These are phyloP conservation scores for Cotesia typhae DNA, from an alignment of 1,140 invertebrate genomes.

Conservation along the genomic window DNA sequence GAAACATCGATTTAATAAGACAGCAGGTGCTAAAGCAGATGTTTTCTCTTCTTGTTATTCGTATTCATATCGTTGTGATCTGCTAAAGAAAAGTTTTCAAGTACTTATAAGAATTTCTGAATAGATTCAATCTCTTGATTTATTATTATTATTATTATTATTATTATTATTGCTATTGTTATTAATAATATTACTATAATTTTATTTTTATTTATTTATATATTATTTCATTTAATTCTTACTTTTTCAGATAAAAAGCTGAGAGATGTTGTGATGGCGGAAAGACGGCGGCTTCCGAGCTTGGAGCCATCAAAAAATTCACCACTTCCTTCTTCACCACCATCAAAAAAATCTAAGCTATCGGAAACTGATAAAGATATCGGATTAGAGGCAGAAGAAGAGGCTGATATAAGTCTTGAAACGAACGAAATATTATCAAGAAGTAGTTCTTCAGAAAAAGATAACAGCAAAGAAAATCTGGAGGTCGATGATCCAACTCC, in stretches of 20 bases:
- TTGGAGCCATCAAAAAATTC: slow-evolving; percentile 51
- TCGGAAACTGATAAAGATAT: not conserved
- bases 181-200: not conserved
- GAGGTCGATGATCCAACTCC: slow-evolving; percentile 34
- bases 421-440: slow-evolving; percentile 31
- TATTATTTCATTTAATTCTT: not conserved
- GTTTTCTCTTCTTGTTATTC: slow-evolving; percentile 7
- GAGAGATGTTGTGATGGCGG: slow-evolving; percentile 59
- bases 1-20: slow-evolving; percentile 17
- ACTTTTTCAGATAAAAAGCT: slow-evolving; percentile 44
- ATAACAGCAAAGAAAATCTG: slow-evolving; percentile 22
- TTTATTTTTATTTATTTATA: not conserved
- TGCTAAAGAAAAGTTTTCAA: not conserved
- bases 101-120: not conserved
- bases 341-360: slow-evolving; percentile 45
- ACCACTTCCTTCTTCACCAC: slow-evolving; percentile 42
- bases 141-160: too few species aligned
- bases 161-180: not conserved
- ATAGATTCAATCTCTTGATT: too few species aligned
- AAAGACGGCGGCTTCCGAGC: slow-evolving; percentile 51
- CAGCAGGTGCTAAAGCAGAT: slow-evolving; percentile 31
- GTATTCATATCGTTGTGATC: not conserved
- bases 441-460: slow-evolving; percentile 24
- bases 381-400: slow-evolving; percentile 20
- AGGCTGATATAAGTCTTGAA: slow-evolving; percentile 23